Conservation (phyloP, 2,888 invertebrate species). For the Lymantria dispar region DNA sequence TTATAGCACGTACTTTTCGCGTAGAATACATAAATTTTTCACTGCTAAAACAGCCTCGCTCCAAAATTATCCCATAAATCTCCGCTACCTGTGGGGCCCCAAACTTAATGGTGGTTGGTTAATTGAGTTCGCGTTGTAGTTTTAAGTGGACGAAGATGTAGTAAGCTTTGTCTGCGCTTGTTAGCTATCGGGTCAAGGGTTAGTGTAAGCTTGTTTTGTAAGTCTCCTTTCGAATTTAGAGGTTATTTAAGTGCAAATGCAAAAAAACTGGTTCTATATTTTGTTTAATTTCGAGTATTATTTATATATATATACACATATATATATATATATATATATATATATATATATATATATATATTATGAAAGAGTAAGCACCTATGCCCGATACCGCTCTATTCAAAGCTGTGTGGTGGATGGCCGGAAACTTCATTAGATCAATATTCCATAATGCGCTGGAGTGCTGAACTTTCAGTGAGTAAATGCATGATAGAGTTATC, state of each 20-base stretch:
- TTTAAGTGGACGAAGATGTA: slow-evolving; percentile 31
- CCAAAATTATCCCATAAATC: slow-evolving; percentile 6
- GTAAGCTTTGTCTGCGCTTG: slow-evolving; percentile 25
- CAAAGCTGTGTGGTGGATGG: too few species aligned
- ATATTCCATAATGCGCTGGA: too few species aligned
- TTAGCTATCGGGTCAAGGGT: slow-evolving; percentile 35
- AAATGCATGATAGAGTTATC: too few species aligned
- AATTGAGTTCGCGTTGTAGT: slow-evolving; percentile 38
- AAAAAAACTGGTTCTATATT: background rate
- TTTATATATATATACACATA: too few species aligned
- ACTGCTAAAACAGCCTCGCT: background rate
- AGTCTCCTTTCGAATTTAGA: slow-evolving; percentile 17
- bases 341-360: too few species aligned
- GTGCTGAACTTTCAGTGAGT: too few species aligned
- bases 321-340: too few species aligned
- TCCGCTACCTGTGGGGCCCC: slow-evolving; percentile 11
- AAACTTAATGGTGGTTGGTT: slow-evolving; percentile 22
- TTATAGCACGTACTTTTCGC: background rate
- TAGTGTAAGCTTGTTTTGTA: slow-evolving; percentile 12
- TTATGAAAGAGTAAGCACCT: too few species aligned
- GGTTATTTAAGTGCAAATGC: slow-evolving; percentile 5
- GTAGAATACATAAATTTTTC: background rate
- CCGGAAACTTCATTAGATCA: too few species aligned
- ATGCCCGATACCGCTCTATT: too few species aligned
- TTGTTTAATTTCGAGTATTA: too few species aligned